These are phyloP conservation scores for Nyctibius grandis DNA, from an alignment of 2,797 vertebrate species.

Conservation along the genomic window DNA sequence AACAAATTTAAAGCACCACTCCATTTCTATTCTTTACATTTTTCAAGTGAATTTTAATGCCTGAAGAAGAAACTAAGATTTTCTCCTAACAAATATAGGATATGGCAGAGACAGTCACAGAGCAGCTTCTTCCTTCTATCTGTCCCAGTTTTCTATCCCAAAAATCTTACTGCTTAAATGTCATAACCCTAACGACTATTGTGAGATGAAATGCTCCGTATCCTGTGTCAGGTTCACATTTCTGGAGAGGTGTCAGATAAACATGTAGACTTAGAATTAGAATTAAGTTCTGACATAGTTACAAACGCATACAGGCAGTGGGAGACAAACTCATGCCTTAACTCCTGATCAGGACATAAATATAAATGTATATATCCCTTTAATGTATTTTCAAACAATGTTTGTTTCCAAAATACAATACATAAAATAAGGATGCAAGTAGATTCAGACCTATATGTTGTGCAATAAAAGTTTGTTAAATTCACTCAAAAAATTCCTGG, in stretches of 20 bases:
- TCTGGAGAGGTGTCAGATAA: neutral
- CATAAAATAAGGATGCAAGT: conserved; percentile 34
- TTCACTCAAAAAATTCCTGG: conserved; percentile 43
- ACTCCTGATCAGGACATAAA: neutral
- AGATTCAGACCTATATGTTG: conserved; percentile 5
- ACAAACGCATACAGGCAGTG: neutral
- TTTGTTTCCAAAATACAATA: conserved; percentile 8
- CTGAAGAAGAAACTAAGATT: neutral
- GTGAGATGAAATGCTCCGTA: neutral
- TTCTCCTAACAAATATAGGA: neutral
- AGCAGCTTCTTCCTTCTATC: neutral
- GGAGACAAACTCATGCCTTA: neutral
- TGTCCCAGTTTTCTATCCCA: neutral
- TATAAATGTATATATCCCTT: neutral
- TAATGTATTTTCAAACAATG: neutral
- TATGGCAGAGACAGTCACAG: neutral
- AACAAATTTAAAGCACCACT: neutral
- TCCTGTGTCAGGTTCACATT: neutral
- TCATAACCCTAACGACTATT: neutral
- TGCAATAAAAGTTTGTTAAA: conserved; percentile 35
- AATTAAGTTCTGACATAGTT: neutral
- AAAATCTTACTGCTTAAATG: neutral
- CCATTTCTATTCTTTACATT: neutral
- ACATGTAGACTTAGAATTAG: neutral
- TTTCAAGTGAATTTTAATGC: neutral